Evolutionary conservation across 2,113 vertebrate genomes (phyloP), one percentile per base, ranked within the genome.

Genomic region (Platycercus adscitus): DNA sequence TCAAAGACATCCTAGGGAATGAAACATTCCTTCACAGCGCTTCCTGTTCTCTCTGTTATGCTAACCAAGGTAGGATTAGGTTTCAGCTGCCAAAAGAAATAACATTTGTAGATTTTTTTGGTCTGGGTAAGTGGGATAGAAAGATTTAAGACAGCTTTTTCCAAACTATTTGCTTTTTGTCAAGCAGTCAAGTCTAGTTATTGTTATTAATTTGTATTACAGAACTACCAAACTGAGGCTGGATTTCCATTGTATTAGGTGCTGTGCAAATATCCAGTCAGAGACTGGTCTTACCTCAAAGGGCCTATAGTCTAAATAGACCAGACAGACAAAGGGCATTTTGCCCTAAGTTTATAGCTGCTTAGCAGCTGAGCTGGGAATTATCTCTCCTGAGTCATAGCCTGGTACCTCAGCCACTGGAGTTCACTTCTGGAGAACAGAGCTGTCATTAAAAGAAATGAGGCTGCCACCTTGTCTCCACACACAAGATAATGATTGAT

Each of bases 11-110:
- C 96, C 91, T 86, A 96, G 96, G 94, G 97, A 98, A 98, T 97
- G 97, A 98, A 98, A 98, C 98, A 98, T 98, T 98, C 97, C 89
- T 97, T 93, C 63, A 47, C 88, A 94, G 94, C 0, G 76, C 97
- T 98, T 97, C 97, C 96, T 97, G 95, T 93, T 96, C 97, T 97
- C 96, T 95, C 97, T 98, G 94, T 96, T 95, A 95, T 96, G 95
- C 95, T 98, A 98, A 98, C 95, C 97, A 98, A 98, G 98, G 97
- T 98, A 98, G 98, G 98, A 98, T 98, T 98, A 97, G 94, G 95
- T 98, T 98, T 97, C 98, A 97, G 96, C 97, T 98, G 98, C 98
- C 98, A 98, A 98, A 97, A 98, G 97, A 98, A 98, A 98, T 98
- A 98, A 88, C 96, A 91, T 81, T 95, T 84, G 68, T 95, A 93